These are phyloP conservation scores for Formicarius rufipectus DNA, from an alignment of 2,113 vertebrate genomes.

Conservation along the genomic window DNA sequence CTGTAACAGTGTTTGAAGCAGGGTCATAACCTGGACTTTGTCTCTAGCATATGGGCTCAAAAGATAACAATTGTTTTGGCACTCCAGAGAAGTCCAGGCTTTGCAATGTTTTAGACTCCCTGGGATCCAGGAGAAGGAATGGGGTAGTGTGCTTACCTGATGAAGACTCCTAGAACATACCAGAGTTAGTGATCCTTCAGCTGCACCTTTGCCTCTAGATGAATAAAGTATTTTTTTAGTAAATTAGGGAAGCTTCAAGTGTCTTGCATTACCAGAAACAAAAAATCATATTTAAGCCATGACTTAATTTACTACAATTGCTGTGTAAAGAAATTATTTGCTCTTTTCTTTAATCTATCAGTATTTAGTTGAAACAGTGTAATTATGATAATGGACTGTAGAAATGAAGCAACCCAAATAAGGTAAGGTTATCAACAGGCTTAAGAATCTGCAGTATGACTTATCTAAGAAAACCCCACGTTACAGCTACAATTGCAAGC, in stretches of 20 bases:
- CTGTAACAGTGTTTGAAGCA: not conserved
- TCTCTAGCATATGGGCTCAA: not conserved
- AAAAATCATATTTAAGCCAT: not conserved
- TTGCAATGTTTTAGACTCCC: not conserved
- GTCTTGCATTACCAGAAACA: not conserved
- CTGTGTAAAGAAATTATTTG: not conserved
- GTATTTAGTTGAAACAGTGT: not conserved
- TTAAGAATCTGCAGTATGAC: not conserved
- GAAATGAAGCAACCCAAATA: not conserved
- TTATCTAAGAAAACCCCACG: fast-evolving
- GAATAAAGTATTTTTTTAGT: not conserved
- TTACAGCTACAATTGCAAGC: not conserved
- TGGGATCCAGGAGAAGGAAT: not conserved
- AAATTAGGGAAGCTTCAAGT: not conserved
- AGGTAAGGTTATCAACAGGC: not conserved
- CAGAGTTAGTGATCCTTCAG: not conserved
- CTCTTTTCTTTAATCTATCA: not conserved
- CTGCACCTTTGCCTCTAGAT: not conserved
- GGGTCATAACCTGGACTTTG: conserved; percentile 11
- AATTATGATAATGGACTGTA: not conserved
- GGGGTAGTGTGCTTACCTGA: not conserved
- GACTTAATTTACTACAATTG: not conserved
- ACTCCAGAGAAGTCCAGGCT: not conserved
- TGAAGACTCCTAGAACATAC: not conserved
- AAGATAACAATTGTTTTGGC: not conserved